Evolutionary conservation across 2,888 invertebrate species (phyloP).

Genomic region (Timema cristinae): DNA sequence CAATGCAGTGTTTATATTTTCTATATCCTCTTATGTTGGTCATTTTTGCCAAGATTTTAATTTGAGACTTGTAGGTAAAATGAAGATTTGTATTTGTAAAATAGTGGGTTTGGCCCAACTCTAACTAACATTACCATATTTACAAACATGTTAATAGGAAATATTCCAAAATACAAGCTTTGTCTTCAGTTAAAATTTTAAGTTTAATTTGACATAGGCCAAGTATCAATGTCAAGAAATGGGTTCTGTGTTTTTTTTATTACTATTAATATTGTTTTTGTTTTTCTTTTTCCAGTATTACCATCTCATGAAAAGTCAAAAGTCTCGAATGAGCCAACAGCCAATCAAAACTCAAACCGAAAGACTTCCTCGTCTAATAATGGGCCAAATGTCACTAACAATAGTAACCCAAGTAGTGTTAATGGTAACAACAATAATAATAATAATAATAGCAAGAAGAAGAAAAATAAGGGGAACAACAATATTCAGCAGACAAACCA

Average conservation of each 20-base stretch:
- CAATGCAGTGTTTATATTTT: no score
- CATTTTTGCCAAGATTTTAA: no score
- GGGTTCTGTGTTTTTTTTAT: neutral
- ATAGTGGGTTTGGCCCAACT: no score
- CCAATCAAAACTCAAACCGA: constrained; percentile 36
- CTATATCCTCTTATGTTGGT: no score
- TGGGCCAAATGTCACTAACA: neutral
- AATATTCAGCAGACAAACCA: constrained; percentile 15
- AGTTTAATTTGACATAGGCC: no score
- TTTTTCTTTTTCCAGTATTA: constrained; percentile 31
- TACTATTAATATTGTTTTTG: neutral
- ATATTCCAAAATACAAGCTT: no score
- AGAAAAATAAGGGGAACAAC: constrained; percentile 30
- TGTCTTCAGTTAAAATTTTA: no score
- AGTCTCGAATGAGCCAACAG: constrained; percentile 31
- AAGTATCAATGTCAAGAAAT: neutral
- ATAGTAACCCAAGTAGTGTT: constrained; percentile 9
- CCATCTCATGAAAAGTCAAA: constrained; percentile 33
- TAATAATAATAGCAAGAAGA: constrained; percentile 27
- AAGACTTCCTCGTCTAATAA: constrained; percentile 24
- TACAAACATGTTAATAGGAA: no score
- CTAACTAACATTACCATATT: no score
- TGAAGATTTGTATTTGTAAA: no score
- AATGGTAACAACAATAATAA: constrained; percentile 9
- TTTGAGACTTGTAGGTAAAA: no score